Evolutionary conservation across 2,888 invertebrate genomes (phyloP), one percentile per base, ranked within the genome.

Genomic region (Zhengitettix transpicula): DNA sequence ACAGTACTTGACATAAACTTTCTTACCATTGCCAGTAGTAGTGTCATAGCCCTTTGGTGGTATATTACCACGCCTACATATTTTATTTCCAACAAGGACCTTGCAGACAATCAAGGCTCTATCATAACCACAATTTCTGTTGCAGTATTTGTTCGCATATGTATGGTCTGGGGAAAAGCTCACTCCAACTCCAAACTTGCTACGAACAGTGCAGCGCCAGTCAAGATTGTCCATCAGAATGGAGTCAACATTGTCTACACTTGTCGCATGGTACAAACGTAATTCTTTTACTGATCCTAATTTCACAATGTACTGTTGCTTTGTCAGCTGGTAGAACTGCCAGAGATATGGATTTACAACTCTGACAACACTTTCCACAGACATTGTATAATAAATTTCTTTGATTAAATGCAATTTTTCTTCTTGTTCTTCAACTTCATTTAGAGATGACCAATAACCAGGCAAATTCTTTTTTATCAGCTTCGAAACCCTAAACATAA

Each of bases 21-120:
- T 5, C 7, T 28, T 7, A 28, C 7, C 7, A 28, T 28, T 28
- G 28, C 28, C 28, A 28, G 28, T 28, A 5, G 28, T 28, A 7
- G 28, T 28, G 7, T 28, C 28, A 28, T 28, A 28, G 28, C 7
- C 28, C 2, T 28, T 7, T 28, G 28, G 28, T 28, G n/a, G n/a
- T n/a, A n/a, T n/a, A n/a, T n/a, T n/a, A n/a, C n/a, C n/a, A n/a
- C n/a, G n/a, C n/a, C 28, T 28, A 5, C 2, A 5, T 7, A 28
- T 28, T 28, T 28, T 28, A 5, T 2, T 5, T 14, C 56, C 56
- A 42, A 44, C 16, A 5, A 56, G 17, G 8, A 56, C 56, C 12
- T 28, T 15, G 9, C 66, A 67, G 12, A 70, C 40, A 59, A 71
- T 70, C 68, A 71, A 68, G 3, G 70, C 67, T 40, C 71, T 61